Evolutionary conservation across 2,888 invertebrate genomes (phyloP), one percentile per base, ranked within the genome.

Genomic region (Aelia acuminata): DNA sequence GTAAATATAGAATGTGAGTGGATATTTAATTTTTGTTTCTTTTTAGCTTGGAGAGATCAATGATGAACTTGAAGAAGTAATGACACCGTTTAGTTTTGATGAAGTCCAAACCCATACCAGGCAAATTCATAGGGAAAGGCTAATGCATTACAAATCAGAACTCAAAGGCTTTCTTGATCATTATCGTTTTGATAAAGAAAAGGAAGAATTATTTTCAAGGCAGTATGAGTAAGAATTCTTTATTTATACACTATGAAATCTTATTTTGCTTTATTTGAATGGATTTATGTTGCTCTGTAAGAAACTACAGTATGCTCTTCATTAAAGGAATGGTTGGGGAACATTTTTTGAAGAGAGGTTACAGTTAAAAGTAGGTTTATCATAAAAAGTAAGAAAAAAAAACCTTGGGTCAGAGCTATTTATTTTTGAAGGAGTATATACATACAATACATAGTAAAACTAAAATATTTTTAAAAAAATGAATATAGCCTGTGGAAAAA

Each of bases 101-200:
- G 57, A 48, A 53, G 97, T 98, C 0, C 96, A 97, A 91, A 94
- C 97, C 91, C 99, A 99, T 92, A 99, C 98, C 0, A 94, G 98
- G 90, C 98, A 98, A 92, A 94, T 99, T 87, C 99, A 99, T 92
- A 94, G 97, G 91, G 99, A 99, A 92, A 99, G 99, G 91, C 94
- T 99, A 57, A 96, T 96, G 92, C 98, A 99, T 91, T 98, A 99
- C 92, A 96, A 96, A 84, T 95, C 97, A 91, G 99, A 99, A 93
- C 99, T 97, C 92, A 95, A 96, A 88, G 97, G 98, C 93, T 98
- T 97, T 0, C 95, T 95, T 90, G 95, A 96, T 20, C 95, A 96
- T 89, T 96, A 96, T 91, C 94, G 94, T 48, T 95, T 95, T 85
- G 94, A 96, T 70, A 94, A 97, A 89, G 98, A 98, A 92, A 94